Base-by-base conservation (phyloP, 53 echinoderm and acorn worm species). In the Temnopleurus reevesii region DNA sequence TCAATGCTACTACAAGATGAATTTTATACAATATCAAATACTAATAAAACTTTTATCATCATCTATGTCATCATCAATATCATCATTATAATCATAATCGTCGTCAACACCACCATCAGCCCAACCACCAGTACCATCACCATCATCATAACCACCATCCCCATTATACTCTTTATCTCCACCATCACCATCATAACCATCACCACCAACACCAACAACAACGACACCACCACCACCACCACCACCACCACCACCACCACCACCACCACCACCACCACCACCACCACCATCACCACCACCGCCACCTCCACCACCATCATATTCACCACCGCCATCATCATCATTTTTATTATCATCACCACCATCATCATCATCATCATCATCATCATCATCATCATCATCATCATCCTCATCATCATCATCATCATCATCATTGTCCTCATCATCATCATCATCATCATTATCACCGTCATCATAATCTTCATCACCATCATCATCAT, bases 11-110 rank as follows among this genome's bases (percentile, higher is more conserved):
- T n/a, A n/a, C n/a, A n/a, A n/a, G n/a, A n/a, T n/a, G n/a, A n/a
- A n/a, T n/a, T n/a, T n/a, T n/a, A n/a, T n/a, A n/a, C n/a, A n/a
- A n/a, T n/a, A n/a, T n/a, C n/a, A n/a, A n/a, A n/a, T n/a, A 59
- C 28, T 27, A 24, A 41, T 94, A 91, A n/a, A 77, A 96, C 92
- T 86, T 92, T 92, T 12, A 90, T n/a, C 94, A 89, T 94, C 87
- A 29, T 93, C 90, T 18, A 55, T 12, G 12, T 12, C 18, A 55
- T 55, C n/a, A n/a, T 55, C 23, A 55, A 17, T 55, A 23, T 55
- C n/a, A 18, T 55, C 55, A 55, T 55, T 12, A 55, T 23, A 19
- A 55, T 55, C 55, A 55, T 21, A 10, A 10, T 24, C 10, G 26
- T 25, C 26, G 26, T 26, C n/a, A 58, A 1, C 4, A 58, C 58